Conservation (phyloP, 2,113 vertebrate genomes). For the human (Homo sapiens) region DNA sequence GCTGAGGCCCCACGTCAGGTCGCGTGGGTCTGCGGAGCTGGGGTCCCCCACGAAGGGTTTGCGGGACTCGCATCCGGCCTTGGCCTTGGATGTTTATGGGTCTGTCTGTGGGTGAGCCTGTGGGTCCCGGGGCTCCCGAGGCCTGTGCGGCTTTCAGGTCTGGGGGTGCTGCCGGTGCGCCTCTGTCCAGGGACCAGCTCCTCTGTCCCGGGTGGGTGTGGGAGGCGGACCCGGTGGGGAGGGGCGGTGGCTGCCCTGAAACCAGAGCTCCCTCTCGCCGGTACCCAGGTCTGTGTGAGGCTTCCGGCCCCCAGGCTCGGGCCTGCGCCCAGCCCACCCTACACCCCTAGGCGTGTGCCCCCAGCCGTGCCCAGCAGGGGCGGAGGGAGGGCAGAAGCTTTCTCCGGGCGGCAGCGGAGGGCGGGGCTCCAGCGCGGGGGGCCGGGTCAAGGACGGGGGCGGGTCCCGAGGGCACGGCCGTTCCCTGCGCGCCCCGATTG, state of each 20-base stretch:
- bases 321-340: neutral
- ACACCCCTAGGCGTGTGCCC: neutral
- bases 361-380: neutral
- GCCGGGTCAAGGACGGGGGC: neutral
- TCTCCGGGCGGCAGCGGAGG: too few species aligned
- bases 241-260: neutral
- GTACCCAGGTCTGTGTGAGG: neutral
- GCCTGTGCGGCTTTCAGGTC: neutral
- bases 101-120: neutral
- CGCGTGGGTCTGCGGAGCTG: fast-evolving
- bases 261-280: neutral
- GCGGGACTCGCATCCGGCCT: neutral
- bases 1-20: neutral
- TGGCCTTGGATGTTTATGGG: neutral
- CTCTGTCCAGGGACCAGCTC: neutral
- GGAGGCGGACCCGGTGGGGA: neutral
- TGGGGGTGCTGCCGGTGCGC: neutral
- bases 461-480: slow-evolving; percentile 41
- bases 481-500: slow-evolving; percentile 28
- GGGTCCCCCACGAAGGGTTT: neutral
- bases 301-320: neutral
- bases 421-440: too few species aligned
- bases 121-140: neutral
- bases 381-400: neutral
- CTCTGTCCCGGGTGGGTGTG: neutral